Evolutionary conservation across 2,888 invertebrate species (phyloP).

Genomic region (Lepidochrysops patricia): DNA sequence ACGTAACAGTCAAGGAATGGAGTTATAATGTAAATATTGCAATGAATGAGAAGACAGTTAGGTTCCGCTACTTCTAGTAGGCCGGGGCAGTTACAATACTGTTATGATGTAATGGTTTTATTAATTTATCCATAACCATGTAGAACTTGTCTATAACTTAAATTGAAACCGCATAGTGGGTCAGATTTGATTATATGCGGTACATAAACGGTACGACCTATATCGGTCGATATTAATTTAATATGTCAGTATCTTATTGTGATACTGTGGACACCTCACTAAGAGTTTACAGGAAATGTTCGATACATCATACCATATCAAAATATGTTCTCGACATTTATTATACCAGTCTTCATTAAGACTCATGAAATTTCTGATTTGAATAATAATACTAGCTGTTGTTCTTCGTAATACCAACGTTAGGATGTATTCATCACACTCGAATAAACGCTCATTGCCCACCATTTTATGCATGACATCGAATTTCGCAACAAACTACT

Average conservation of each 20-base stretch:
- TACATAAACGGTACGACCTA: too few relatives aligned
- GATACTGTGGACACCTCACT: too few relatives aligned
- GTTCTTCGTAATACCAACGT: background rate
- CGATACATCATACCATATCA: too few relatives aligned
- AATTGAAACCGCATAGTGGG: background rate
- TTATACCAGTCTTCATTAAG: too few relatives aligned
- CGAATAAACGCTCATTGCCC: background rate
- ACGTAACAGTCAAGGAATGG: slow-evolving; percentile 1
- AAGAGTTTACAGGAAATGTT: too few relatives aligned
- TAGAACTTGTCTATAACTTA: background rate
- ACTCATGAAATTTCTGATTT: too few relatives aligned
- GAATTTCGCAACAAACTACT: slow-evolving; percentile 18
- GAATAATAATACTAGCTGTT: too few relatives aligned
- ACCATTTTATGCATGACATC: background rate
- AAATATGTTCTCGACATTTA: too few relatives aligned
- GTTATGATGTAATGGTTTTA: slow-evolving; percentile 29
- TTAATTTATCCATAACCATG: background rate
- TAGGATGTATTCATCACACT: background rate
- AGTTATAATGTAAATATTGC: slow-evolving; percentile 19
- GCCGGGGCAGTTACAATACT: slow-evolving; percentile 49
- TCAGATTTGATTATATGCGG: too few relatives aligned
- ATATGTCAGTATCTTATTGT: too few relatives aligned
- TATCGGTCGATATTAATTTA: too few relatives aligned
- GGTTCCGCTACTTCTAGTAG: slow-evolving; percentile 35
- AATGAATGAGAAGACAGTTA: slow-evolving; percentile 23